A percentile compares a stretch with the other conserved stretches of the same genome.
phyloP scores from a whole-genome alignment of 2,797 vertebrate species.

The Tamandua tetradactyla region DNA sequence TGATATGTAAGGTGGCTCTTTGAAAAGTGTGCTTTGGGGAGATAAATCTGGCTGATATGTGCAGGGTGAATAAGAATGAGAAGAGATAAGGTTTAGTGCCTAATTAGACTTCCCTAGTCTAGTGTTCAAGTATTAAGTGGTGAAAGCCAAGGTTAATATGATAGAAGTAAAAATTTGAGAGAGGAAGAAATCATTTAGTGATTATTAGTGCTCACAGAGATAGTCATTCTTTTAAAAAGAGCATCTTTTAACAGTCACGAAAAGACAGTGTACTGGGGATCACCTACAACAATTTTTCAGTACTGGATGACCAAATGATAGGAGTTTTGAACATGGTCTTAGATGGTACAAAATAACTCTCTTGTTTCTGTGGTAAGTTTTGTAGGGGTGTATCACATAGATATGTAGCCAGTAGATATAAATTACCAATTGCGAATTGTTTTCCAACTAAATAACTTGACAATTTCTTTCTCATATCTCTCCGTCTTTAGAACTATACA shows the following conservation, averaged over 20 bases:
- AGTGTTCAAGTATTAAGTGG: background rate
- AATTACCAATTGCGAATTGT: slow-evolving; percentile 42
- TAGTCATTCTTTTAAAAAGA: background rate
- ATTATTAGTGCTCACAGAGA: slow-evolving; percentile 29
- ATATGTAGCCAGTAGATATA: slow-evolving; percentile 26
- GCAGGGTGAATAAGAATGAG: slow-evolving; percentile 12
- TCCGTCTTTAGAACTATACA: slow-evolving; percentile 42
- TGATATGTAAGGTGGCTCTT: background rate
- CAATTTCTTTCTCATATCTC: background rate
- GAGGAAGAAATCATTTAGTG: slow-evolving; percentile 35
- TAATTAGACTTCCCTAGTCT: background rate
- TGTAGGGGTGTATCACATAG: slow-evolving; percentile 40
- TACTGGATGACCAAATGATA: slow-evolving; percentile 6
- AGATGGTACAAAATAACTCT: slow-evolving; percentile 18
- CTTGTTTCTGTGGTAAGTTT: slow-evolving; percentile 29
- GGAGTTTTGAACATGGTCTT: slow-evolving; percentile 32
- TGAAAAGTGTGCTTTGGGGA: slow-evolving; percentile 41
- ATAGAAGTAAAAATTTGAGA: slow-evolving; percentile 45
- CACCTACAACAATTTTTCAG: slow-evolving; percentile 47
- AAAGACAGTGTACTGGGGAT: background rate
- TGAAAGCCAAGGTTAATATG: background rate
- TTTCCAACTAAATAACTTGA: slow-evolving; percentile 21
- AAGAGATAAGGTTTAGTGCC: background rate
- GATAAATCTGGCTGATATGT: background rate
- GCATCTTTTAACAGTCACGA: background rate